phyloP scores from a whole-genome alignment of 2,113 vertebrate species.

The Peromyscus maniculatus region DNA sequence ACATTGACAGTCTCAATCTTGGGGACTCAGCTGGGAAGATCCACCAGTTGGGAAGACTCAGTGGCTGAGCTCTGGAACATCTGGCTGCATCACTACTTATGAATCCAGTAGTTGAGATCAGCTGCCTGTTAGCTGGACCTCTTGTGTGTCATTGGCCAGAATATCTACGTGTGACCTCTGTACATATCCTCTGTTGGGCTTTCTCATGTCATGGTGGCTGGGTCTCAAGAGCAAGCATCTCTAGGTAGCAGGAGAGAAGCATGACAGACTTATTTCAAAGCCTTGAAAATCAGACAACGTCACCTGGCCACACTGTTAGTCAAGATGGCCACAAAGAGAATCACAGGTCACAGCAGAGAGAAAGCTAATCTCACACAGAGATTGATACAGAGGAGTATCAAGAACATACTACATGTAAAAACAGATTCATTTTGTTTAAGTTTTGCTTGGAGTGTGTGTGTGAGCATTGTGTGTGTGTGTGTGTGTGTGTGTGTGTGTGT shows the following conservation, averaged over 20 bases:
- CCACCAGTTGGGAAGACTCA: neutral
- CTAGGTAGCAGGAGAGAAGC: neutral
- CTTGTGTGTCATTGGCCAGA: neutral
- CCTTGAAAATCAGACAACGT: neutral
- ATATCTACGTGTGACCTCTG: neutral
- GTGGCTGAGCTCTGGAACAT: neutral
- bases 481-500: too few relatives aligned
- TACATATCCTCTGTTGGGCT: neutral
- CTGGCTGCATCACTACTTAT: neutral
- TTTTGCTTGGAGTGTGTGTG: neutral
- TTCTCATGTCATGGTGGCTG: neutral
- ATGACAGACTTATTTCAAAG: rapidly evolving
- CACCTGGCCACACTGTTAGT: neutral
- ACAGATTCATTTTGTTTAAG: neutral
- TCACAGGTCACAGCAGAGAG: neutral
- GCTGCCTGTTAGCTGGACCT: neutral
- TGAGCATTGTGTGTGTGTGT: too few relatives aligned
- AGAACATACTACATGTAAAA: neutral
- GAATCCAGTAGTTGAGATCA: neutral
- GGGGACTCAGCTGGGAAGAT: neutral
- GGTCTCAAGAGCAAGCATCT: neutral
- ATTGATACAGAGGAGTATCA: neutral
- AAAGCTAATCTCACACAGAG: neutral
- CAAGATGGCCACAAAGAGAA: neutral
- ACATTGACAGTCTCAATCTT: neutral